phyloP scores from a whole-genome alignment of 2,888 invertebrate species.

The Pseudoips prasinana region DNA sequence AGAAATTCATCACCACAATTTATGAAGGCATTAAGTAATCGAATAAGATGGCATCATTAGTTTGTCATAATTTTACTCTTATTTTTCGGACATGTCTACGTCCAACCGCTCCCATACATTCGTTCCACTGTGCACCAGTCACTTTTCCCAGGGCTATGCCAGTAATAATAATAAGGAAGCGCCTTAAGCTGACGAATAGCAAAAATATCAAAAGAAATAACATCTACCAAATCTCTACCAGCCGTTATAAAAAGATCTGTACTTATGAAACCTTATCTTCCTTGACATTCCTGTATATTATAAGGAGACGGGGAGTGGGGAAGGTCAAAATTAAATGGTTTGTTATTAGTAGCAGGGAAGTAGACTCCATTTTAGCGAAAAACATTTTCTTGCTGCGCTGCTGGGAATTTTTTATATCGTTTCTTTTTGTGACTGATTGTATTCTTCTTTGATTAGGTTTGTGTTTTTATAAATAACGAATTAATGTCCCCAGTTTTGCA shows the following conservation, averaged over 20 bases:
- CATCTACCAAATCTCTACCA: constrained; percentile 45
- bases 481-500: too few species aligned
- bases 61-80: too few species aligned
- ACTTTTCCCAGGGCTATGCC: constrained; percentile 40
- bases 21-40: too few species aligned
- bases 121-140: too few species aligned
- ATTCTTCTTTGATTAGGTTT: too few species aligned
- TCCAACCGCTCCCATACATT: too few species aligned
- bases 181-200: constrained; percentile 40
- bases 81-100: too few species aligned
- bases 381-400: constrained; percentile 46
- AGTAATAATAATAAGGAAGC: constrained; percentile 50
- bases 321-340: constrained; percentile 33
- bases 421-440: too few species aligned
- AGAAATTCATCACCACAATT: too few species aligned
- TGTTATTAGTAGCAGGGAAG: constrained; percentile 38
- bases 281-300: constrained; percentile 7
- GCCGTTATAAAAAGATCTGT: constrained; percentile 36
- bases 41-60: too few species aligned
- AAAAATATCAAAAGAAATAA: constrained; percentile 55
- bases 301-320: constrained; percentile 11
- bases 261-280: constrained; percentile 1
- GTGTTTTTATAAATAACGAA: too few species aligned
- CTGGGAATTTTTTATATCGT: constrained; percentile 39
- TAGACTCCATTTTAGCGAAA: constrained; percentile 42